Evolutionary conservation across 2,888 invertebrate genomes (phyloP), one percentile per base, ranked within the genome.

Genomic region (Muschampia staudingeri): DNA sequence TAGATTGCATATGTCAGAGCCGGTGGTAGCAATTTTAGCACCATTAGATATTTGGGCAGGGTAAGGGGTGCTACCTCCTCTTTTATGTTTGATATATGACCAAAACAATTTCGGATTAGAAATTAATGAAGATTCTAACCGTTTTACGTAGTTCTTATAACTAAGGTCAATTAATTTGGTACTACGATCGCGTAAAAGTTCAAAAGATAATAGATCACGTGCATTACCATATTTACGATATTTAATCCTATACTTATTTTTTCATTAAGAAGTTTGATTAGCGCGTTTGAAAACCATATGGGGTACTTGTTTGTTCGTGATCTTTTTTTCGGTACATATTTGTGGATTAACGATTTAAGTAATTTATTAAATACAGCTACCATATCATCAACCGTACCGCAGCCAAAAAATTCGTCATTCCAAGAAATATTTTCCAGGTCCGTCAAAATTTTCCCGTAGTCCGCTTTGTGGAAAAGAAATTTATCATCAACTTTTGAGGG

Each of bases 41-140:
- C 34, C 48, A 19, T 34, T 12, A 16, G 44, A 69, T 69, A 69
- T 69, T 42, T 77, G 44, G 1, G 67, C 77, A 19, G 77, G 67
- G 34, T 44, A 77, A 14, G 69, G 9, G 34, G 16, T 44, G 16
- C 25, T 77, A n/a, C 69, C 37, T 6, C 44, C 69, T 69, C 48
- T 48, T 69, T 69, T 77, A 6, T 77, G 30, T 19, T 48, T 77
- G 9, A 76, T 77, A n/a, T n/a, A 77, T 16, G 37, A 34, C 67
- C 76, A 77, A 4, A 77, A 19, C 12, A 77, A 48, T 67, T 77
- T 77, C 9, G 76, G 76, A 34, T 77, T 77, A 5, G 67, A 77
- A 4, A 34, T 30, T n/a, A 77, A 12, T 14, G 76, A 69, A 34
- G 44, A 14, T 11, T 69, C 76, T 67, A 77, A n/a, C 19, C 67